Percentiles rank a stretch among this genome's conserved stretches.
These are phyloP conservation scores for Nomada hirtipes DNA, from an alignment of 2,888 invertebrate species.

Conservation along the genomic window DNA sequence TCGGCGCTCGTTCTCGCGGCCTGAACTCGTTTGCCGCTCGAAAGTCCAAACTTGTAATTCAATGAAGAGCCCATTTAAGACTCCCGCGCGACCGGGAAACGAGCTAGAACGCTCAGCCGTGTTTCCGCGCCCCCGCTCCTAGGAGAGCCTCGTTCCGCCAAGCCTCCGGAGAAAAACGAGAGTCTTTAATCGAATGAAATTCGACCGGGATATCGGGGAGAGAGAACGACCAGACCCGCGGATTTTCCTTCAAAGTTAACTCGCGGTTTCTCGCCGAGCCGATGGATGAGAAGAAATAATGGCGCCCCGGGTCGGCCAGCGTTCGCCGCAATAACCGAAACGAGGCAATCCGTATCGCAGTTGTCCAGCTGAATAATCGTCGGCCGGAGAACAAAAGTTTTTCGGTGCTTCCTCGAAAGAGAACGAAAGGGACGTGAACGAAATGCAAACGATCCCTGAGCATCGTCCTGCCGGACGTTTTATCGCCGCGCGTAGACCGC, in stretches of 20 bases:
- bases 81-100: slow-evolving; percentile 17
- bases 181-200: slow-evolving; percentile 29
- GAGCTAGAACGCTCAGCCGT: slow-evolving; percentile 2
- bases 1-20: not conserved
- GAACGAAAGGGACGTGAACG: slow-evolving; percentile 63
- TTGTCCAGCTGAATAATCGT: slow-evolving; percentile 33
- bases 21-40: not conserved
- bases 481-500: slow-evolving; percentile 46
- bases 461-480: slow-evolving; percentile 33
- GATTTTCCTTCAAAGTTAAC: slow-evolving; percentile 10
- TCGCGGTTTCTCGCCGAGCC: not conserved
- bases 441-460: slow-evolving; percentile 64
- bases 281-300: slow-evolving; percentile 32
- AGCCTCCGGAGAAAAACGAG: slow-evolving; percentile 3
- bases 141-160: not conserved
- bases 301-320: slow-evolving; percentile 2
- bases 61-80: slow-evolving; percentile 30
- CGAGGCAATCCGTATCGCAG: slow-evolving; percentile 50
- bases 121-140: not conserved
- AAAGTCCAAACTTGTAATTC: slow-evolving; percentile 24
- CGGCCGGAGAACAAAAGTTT: slow-evolving; percentile 42
- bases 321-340: slow-evolving; percentile 53
- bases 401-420: slow-evolving; percentile 47
- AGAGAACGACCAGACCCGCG: not conserved
- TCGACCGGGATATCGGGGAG: not conserved